Evolutionary conservation across 1,140 invertebrate genomes (phyloP), one percentile per base, ranked within the genome.

Genomic region (Drosophila saltans): DNA sequence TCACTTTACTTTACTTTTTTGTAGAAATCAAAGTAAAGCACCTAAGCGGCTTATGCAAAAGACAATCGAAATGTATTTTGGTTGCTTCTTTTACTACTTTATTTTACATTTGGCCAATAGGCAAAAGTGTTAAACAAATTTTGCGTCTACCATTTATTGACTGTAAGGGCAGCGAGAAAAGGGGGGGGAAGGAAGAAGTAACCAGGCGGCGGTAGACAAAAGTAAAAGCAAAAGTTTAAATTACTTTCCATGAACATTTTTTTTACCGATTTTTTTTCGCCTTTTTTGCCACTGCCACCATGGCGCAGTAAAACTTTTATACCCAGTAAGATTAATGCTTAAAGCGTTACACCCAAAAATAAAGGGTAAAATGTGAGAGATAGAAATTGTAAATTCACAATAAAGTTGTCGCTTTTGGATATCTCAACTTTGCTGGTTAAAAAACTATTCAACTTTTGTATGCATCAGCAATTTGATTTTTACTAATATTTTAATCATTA

Each of bases 41-140:
- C 67, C 83, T 88, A 89, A 88, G 84, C 74, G 58, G 83, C 83
- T 88, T 86, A 86, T 88, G 83, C 80, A 86, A 86, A 86, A 79
- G 81, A 88, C 79, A 82, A 85, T 78, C 72, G 69, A 72, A 71
- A 62, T 57, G 64, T 71, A 21, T 56, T 41, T 69, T 36, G 36
- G 45, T 36, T 56, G 55, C 43, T 33, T 69, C 75, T 86, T 73
- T 71, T 79, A 80, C 62, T 41, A 68, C 70, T 75, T 24, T 55
- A 45, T 62, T 75, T 73, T 69, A 72, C 77, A 84, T 64, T 16
- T 16, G 66, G 65, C 70, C 76, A 77, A 78, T 80, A 80, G 82
- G 68, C 83, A 83, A 83, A 88, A 88, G 83, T 83, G 83, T 89
- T 88, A 66, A 78, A 61, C 57, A 68, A 82, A 88, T 78, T 88